phyloP scores from a whole-genome alignment of 2,797 vertebrate genomes.

The Labeo calbasu region DNA sequence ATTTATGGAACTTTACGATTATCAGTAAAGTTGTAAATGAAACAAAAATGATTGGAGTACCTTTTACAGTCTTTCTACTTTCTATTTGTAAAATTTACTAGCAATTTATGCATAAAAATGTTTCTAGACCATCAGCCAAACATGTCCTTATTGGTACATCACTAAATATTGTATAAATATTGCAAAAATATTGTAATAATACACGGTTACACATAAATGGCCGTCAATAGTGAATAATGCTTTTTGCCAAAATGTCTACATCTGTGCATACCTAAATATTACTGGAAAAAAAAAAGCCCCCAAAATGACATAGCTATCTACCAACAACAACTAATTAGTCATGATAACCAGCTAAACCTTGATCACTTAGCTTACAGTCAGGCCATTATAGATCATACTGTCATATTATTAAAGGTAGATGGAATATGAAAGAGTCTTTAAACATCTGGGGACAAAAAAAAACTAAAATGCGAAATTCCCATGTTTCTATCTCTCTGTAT shows the following conservation, averaged over 20 bases:
- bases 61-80: neutral
- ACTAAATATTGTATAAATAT: neutral
- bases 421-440: slow-evolving; percentile 76
- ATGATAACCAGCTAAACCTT: neutral
- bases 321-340: no score
- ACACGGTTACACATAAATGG: neutral
- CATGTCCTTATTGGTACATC: neutral
- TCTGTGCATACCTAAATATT: no score
- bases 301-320: no score
- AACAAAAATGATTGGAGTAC: neutral
- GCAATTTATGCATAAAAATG: neutral
- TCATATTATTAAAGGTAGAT: slow-evolving; percentile 70
- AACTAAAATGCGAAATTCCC: slow-evolving; percentile 70
- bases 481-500: neutral
- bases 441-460: slow-evolving; percentile 70
- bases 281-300: no score
- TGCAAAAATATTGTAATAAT: neutral
- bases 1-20: neutral
- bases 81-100: neutral
- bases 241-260: no score
- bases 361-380: slow-evolving; percentile 35
- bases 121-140: neutral
- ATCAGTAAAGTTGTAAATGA: neutral
- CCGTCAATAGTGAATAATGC: neutral
- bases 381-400: slow-evolving; percentile 38